Evolutionary conservation across 2,888 invertebrate genomes (phyloP), one percentile per base, ranked within the genome.

Genomic region (Sphaeridia pumilis): DNA sequence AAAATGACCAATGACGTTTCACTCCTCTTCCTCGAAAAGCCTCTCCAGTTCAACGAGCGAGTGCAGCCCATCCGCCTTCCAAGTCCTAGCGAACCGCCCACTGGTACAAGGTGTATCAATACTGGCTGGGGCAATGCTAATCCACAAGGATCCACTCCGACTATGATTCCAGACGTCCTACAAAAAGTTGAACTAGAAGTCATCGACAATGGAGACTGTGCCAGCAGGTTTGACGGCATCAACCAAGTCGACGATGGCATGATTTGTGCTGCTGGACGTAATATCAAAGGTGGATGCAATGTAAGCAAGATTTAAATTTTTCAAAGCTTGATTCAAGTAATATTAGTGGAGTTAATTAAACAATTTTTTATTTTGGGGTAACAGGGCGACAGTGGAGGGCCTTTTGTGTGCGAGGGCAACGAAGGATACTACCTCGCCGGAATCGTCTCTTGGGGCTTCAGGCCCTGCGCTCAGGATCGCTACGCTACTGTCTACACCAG

Each of bases 41-140:
- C 51, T 12, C 22, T 57, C 2, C 38, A 24, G 2, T 55, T 55
- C 22, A 57, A 57, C 31, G 49, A 49, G 2, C 34, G 52, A n/a
- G 57, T 57, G 1, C 35, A 57, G 26, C 46, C 54, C 0, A 45
- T 57, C 17, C 31, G 46, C 24, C 31, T 57, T 1, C 38, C 57
- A 1, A 35, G 45, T 1, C 24, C 14, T 10, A 48, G 35, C 25
- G 46, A 51, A 21, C 52, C 46, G 12, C 54, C 50, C 3, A 14
- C 42, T 7, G 49, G 52, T 1, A 24, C 31, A 21, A 34, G n/a
- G 10, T 54, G 56, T 28, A 42, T 55, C 12, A 54, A 34, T 21
- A 44, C 52, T 10, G 57, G 57, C 17, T 54, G 57, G 57, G 57
- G 57, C n/a, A 54, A 57, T 26, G 36, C 51, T 4, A 51, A 54